phyloP scores from a whole-genome alignment of 2,113 vertebrate genomes.

The Pseudorhombus dupliciocellatus region DNA sequence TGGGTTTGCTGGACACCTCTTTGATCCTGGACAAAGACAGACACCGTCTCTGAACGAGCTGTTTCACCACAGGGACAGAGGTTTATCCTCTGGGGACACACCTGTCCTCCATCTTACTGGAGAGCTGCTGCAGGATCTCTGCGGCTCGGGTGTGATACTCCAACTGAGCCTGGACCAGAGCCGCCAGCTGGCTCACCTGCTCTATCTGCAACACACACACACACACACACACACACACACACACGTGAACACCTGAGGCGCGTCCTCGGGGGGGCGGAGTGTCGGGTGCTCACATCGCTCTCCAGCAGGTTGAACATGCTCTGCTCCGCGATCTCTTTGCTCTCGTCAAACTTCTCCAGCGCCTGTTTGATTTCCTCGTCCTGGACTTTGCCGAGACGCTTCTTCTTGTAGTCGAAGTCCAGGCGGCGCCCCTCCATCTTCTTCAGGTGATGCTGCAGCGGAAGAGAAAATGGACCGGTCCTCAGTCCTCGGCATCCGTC shows the following conservation, averaged over 20 bases:
- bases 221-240: neutral
- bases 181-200: conserved; percentile 96
- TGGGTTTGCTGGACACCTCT: conserved; percentile 89
- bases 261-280: no score
- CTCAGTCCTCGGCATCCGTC: no score
- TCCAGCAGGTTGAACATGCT: conserved; percentile 99
- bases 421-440: conserved; percentile 94
- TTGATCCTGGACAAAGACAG: conserved; percentile 85
- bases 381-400: conserved; percentile 92
- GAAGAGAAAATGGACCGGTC: neutral
- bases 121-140: conserved; percentile 92
- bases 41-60: neutral
- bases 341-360: conserved; percentile 96
- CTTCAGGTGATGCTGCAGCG: conserved; percentile 90
- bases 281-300: conserved; percentile 90
- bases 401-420: conserved; percentile 99
- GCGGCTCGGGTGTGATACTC: conserved; percentile 93
- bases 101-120: conserved; percentile 92
- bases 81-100: conserved; percentile 51
- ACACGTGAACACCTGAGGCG: neutral
- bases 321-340: conserved; percentile 96
- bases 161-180: conserved; percentile 93
- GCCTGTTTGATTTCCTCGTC: conserved; percentile 95
- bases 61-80: neutral
- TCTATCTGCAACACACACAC: conserved; percentile 85